These are phyloP conservation scores for Epinephelus moara DNA, from an alignment of 2,113 vertebrate species.

Conservation along the genomic window DNA sequence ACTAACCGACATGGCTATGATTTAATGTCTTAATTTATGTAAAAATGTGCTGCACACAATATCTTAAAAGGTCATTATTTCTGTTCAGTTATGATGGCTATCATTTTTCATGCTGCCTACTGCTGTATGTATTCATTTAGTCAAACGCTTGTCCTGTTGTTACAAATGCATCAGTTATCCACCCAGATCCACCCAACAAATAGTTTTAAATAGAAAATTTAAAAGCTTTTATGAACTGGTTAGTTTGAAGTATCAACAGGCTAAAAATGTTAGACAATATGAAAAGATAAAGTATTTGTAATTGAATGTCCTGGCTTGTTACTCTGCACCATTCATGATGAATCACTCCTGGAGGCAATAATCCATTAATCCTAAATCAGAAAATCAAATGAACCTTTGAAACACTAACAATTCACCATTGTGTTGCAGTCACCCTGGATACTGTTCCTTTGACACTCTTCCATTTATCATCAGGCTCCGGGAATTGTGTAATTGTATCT, in stretches of 20 bases:
- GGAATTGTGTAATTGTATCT: slow-evolving; percentile 45
- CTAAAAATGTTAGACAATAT: slow-evolving; percentile 3
- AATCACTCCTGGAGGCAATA: slow-evolving; percentile 3
- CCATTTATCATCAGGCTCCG: slow-evolving; percentile 50
- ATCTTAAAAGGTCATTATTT: neutral
- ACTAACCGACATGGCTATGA: neutral
- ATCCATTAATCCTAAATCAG: slow-evolving; percentile 27
- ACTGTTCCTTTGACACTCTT: slow-evolving; percentile 14
- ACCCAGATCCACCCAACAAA: neutral
- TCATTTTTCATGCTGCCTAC: neutral
- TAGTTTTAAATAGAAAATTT: neutral
- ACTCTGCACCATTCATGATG: neutral
- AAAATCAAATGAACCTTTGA: slow-evolving; percentile 29
- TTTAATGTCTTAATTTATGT: neutral
- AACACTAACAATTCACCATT: slow-evolving; percentile 22
- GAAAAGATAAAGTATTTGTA: slow-evolving; percentile 11
- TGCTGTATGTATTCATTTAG: neutral
- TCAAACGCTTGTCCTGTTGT: neutral
- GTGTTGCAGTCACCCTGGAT: slow-evolving; percentile 23
- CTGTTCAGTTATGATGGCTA: neutral
- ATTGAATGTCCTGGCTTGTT: neutral
- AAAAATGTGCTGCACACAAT: too few species aligned
- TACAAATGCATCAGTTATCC: neutral
- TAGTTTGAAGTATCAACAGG: neutral
- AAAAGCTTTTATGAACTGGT: neutral